Conservation (phyloP, 2,113 vertebrate species). For the Poeciliopsis occidentalis region DNA sequence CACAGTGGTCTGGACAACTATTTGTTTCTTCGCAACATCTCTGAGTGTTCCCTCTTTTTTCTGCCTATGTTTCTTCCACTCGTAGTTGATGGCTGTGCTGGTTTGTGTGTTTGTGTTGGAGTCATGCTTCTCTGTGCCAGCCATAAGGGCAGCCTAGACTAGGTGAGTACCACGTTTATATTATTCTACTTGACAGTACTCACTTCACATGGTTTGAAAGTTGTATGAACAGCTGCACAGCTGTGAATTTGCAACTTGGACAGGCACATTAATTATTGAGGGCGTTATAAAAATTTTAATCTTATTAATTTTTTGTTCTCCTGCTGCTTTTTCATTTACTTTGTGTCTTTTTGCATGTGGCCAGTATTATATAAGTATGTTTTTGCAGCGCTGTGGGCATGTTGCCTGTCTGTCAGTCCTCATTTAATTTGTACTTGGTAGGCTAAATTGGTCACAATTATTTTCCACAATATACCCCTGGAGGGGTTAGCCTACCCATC, state of each 20-base stretch:
- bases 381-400: constrained; percentile 10
- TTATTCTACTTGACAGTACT: constrained; percentile 32
- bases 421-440: constrained; percentile 30
- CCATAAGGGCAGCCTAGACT: constrained; percentile 69
- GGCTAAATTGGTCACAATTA: constrained; percentile 44
- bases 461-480: constrained; percentile 27
- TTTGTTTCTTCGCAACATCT: constrained; percentile 38
- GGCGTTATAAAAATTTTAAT: constrained; percentile 6
- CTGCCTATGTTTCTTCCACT: constrained; percentile 51
- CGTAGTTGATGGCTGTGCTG: constrained; percentile 49
- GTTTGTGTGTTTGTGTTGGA: constrained; percentile 56
- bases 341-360: neutral
- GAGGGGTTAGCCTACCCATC: constrained; percentile 41
- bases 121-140: constrained; percentile 64
- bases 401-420: constrained; percentile 32
- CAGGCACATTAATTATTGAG: constrained; percentile 1
- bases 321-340: neutral
- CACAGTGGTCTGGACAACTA: constrained; percentile 46
- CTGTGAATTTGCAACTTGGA: neutral
- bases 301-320: neutral
- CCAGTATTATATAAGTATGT: constrained; percentile 22
- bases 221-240: constrained; percentile 15
- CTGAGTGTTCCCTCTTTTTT: constrained; percentile 39
- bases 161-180: constrained; percentile 71
- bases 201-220: constrained; percentile 27